These are phyloP conservation scores for Thermophis baileyi DNA, from an alignment of 2,113 vertebrate genomes.

Conservation along the genomic window DNA sequence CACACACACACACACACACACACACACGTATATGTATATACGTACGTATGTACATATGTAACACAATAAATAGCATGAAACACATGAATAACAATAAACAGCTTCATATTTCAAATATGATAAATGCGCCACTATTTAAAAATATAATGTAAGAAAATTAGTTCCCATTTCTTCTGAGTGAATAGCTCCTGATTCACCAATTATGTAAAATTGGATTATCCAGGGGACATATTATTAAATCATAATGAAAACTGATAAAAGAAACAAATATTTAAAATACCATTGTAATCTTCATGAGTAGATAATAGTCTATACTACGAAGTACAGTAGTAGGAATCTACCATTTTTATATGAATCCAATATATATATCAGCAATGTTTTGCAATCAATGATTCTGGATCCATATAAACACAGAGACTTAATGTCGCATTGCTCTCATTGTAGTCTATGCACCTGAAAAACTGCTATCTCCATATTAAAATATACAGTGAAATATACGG, in stretches of 20 bases:
- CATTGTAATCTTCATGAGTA: neutral
- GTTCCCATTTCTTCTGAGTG: neutral
- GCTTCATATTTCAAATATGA: neutral
- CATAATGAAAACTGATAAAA: neutral
- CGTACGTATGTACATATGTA: no score
- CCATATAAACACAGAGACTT: neutral
- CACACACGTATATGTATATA: no score
- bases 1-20: neutral
- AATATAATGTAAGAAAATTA: neutral
- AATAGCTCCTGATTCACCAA: neutral
- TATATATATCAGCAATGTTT: neutral
- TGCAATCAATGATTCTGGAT: neutral
- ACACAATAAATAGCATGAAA: neutral
- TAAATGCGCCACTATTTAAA: neutral
- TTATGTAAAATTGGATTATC: neutral
- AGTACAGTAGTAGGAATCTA: neutral
- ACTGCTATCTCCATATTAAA: neutral
- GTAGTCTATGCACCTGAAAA: neutral
- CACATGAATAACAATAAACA: neutral
- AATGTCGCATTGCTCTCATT: neutral
- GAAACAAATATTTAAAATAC: neutral
- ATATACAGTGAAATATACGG: neutral
- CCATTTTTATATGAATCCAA: neutral
- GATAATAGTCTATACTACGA: neutral
- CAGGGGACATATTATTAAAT: neutral